Evolutionary conservation across 1,140 invertebrate genomes (phyloP).

Genomic region (Mylabris phalerata): DNA sequence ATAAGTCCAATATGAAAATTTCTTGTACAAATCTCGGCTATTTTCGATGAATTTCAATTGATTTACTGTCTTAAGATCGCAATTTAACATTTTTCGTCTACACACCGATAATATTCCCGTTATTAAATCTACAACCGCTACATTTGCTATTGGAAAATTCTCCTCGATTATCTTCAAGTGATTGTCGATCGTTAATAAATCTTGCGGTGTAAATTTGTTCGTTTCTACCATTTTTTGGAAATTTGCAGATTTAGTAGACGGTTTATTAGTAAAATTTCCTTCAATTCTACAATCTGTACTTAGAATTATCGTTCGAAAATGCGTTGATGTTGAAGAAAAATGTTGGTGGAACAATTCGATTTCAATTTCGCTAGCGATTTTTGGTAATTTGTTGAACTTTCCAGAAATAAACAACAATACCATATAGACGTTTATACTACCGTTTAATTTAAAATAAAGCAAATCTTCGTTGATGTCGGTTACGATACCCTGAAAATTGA

Average conservation of each 20-base stretch:
- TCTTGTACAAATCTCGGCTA: neutral
- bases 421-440: neutral
- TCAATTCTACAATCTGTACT: neutral
- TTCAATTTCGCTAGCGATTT: neutral
- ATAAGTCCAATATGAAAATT: conserved; percentile 4
- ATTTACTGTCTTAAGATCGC: neutral
- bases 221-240: neutral
- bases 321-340: neutral
- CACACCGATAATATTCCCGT: neutral
- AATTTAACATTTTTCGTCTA: neutral
- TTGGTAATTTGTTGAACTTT: neutral
- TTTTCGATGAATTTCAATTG: neutral
- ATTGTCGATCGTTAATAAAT: conserved; percentile 2
- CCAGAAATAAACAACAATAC: neutral
- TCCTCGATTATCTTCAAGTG: neutral
- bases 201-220: neutral
- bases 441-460: neutral
- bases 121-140: neutral
- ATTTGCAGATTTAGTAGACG: neutral
- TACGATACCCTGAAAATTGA: neutral
- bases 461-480: neutral
- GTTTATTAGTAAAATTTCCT: neutral
- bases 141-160: too few relatives aligned
- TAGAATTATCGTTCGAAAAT: neutral
- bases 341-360: neutral